Conservation (phyloP, 2,888 invertebrate species). For the Sylvicola cinctus region DNA sequence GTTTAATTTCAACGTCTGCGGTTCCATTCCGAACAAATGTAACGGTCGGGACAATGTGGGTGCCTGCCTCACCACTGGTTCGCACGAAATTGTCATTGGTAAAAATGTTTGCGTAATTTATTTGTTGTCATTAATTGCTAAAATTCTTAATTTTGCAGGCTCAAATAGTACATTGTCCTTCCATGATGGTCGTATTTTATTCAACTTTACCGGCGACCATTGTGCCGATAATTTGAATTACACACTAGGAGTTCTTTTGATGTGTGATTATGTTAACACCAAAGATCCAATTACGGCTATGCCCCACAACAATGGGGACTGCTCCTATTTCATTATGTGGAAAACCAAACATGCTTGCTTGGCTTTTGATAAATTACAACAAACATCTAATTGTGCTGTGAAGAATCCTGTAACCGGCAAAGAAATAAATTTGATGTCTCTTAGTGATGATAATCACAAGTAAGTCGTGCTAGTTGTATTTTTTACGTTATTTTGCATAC, state of each 20-base stretch:
- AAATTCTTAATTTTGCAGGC: too few species aligned
- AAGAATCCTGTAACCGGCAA: conserved; percentile 15
- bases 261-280: conserved; percentile 21
- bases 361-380: conserved; percentile 15
- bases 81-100: conserved; percentile 20
- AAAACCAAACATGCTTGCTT: conserved; percentile 20
- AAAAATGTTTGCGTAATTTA: too few species aligned
- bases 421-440: conserved; percentile 17
- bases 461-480: conserved; percentile 6
- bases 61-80: conserved; percentile 17
- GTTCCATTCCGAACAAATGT: conserved; percentile 16
- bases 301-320: conserved; percentile 14
- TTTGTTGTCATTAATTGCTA: too few species aligned
- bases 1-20: conserved; percentile 22
- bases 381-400: conserved; percentile 17
- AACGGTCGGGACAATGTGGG: conserved; percentile 15
- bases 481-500: too few species aligned
- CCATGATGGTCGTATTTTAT: conserved; percentile 17
- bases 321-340: conserved; percentile 18
- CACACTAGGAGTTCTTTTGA: conserved; percentile 16
- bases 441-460: conserved; percentile 20
- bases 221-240: conserved; percentile 13
- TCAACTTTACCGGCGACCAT: conserved; percentile 18
- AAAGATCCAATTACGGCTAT: conserved; percentile 14
- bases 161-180: conserved; percentile 15